phyloP scores from a whole-genome alignment of 2,888 invertebrate species.

The Hypomecis atomaria region DNA sequence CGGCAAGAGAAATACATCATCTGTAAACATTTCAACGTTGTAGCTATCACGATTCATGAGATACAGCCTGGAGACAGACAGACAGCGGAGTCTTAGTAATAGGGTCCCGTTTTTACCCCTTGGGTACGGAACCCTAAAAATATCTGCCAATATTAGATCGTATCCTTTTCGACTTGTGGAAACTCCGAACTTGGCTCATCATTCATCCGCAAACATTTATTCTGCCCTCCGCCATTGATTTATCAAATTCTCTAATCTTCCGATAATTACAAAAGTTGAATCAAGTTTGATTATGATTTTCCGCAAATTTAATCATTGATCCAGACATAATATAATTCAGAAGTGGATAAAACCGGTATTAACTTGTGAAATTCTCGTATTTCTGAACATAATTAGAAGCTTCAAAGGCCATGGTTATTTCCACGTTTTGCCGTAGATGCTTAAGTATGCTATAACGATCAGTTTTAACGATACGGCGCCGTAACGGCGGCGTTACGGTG shows the following conservation, averaged over 20 bases:
- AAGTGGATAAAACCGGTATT: constrained; percentile 7
- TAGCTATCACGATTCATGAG: too few relatives aligned
- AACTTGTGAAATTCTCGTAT: constrained; percentile 9
- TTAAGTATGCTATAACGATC: constrained; percentile 18
- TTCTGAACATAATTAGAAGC: constrained; percentile 21
- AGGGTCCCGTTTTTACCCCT: too few relatives aligned
- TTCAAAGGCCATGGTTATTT: background rate
- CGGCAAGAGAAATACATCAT: too few relatives aligned
- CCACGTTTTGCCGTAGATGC: background rate
- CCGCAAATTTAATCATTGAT: background rate
- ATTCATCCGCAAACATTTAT: constrained; percentile 18
- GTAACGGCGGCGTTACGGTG: constrained; percentile 15
- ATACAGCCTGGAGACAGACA: too few relatives aligned
- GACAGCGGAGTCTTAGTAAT: too few relatives aligned
- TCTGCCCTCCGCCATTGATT: constrained; percentile 13
- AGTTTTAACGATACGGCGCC: constrained; percentile 20
- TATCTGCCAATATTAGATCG: background rate
- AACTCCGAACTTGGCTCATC: constrained; percentile 7
- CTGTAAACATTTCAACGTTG: background rate
- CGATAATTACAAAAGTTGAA: constrained; percentile 21
- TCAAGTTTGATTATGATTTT: background rate
- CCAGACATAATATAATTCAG: background rate
- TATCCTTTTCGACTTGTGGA: background rate
- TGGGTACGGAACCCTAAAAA: too few relatives aligned
- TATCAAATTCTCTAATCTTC: constrained; percentile 17